Percentiles rank a stretch among this genome's conserved stretches.
phyloP scores from a whole-genome alignment of 2,888 invertebrate genomes.

The Cephonodes hylas region DNA sequence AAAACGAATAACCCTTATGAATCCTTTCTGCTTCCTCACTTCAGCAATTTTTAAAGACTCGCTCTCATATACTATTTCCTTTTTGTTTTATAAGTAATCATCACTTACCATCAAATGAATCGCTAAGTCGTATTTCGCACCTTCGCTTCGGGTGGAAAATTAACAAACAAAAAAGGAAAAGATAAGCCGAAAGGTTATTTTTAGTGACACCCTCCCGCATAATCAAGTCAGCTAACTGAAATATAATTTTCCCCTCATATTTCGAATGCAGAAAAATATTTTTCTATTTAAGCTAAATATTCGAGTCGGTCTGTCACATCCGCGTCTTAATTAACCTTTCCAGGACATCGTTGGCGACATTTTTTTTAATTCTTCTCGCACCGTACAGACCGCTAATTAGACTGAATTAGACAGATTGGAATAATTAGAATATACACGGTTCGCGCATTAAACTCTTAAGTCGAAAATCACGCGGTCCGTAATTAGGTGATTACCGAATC shows the following conservation, averaged over 20 bases:
- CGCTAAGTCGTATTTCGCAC: too few species aligned
- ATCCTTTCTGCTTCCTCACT: too few species aligned
- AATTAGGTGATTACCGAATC: constrained; percentile 81
- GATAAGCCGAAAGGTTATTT: not conserved
- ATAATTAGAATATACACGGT: constrained; percentile 75
- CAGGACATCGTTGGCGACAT: constrained; percentile 22
- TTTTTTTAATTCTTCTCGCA: constrained; percentile 40
- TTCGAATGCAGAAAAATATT: constrained; percentile 21
- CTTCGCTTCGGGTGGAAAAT: not conserved
- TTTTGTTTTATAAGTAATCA: too few species aligned
- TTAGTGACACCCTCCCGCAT: not conserved
- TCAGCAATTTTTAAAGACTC: too few species aligned
- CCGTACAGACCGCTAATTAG: constrained; percentile 60
- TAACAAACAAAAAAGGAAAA: not conserved
- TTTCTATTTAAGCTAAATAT: constrained; percentile 38
- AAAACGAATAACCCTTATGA: too few species aligned
- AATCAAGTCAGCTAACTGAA: not conserved
- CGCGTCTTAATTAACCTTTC: constrained; percentile 32
- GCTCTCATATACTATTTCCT: too few species aligned
- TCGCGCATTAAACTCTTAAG: constrained; percentile 76
- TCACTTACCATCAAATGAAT: too few species aligned
- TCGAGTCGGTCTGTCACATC: constrained; percentile 35
- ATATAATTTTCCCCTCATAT: not conserved
- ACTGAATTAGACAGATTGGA: constrained; percentile 60
- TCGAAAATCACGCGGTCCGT: constrained; percentile 69